Conservation (phyloP, 2,888 invertebrate species). For the Nasonovia ribisnigri region DNA sequence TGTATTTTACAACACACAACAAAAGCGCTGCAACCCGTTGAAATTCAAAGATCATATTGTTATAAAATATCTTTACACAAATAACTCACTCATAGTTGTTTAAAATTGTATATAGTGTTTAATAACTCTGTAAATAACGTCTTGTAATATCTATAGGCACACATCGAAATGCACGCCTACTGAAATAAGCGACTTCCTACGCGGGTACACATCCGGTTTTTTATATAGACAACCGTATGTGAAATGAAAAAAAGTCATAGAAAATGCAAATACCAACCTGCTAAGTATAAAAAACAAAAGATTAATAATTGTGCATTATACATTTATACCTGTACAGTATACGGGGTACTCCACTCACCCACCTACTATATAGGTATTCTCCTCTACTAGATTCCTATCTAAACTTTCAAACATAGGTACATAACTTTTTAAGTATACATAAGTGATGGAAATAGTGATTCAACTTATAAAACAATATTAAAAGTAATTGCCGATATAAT, state of each 20-base stretch:
- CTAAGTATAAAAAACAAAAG: neutral
- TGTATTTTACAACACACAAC: neutral
- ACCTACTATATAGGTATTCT: neutral
- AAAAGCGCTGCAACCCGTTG: neutral
- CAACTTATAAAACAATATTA: neutral
- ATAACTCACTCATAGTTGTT: neutral
- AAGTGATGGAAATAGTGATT: neutral
- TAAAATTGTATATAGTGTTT: neutral
- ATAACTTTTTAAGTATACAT: neutral
- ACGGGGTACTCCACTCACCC: neutral
- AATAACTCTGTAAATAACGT: constrained; percentile 27
- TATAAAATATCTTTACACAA: neutral
- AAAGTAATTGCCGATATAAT: neutral
- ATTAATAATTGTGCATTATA: neutral
- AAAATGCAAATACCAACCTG: neutral
- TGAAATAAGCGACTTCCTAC: constrained; percentile 32
- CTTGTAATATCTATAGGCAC: neutral
- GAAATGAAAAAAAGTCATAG: neutral
- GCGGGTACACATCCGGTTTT: constrained; percentile 34
- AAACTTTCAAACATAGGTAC: neutral
- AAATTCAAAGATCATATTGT: neutral
- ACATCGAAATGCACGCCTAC: constrained; percentile 28
- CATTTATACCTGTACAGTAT: neutral
- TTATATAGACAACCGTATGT: neutral
- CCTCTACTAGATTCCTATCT: neutral